Base-by-base conservation (phyloP, 2,888 invertebrate species). In the Drosophila heteroneura region DNA sequence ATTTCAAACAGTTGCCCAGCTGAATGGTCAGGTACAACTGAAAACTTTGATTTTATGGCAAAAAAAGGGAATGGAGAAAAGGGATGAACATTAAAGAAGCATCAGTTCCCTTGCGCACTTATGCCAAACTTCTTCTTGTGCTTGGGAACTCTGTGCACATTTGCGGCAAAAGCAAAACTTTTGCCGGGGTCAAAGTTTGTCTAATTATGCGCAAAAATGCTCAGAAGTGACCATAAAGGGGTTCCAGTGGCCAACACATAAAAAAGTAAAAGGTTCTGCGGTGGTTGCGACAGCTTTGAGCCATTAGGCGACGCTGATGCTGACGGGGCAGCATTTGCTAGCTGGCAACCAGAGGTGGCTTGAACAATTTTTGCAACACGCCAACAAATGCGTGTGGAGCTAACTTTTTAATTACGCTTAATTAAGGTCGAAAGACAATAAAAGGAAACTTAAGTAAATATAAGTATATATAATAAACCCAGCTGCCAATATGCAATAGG, bases 391-490 rank as follows among this genome's bases (percentile, higher is more conserved):
- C 83, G 81, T 87, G 85, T 76, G 79, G 76, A 61, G 79, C 75
- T 69, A 86, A 86, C 85, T 86, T 86, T 86, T 88, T 88, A 86
- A 86, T 88, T 84, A 88, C 81, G 76, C 83, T 85, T 88, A 88
- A 86, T 86, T 86, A 84, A 88, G 83, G 70, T 59, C 47, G 70
- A 39, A 37, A 51, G 60, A 54, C 56, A 66, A 63, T 70, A 68
- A 70, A 64, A 57, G 57, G 22, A 57, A 79, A 83, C 67, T 74
- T 74, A 59, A 72, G 63, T 70, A 71, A 78, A 72, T 14, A 35
- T 35, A 14, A 14, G 35, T 14, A 35, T 14, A 35, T 14, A 14
- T 35, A 35, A 14, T 69, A 77, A 80, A 53, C 66, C 32, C 81
- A 74, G 81, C 81, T 83, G 77, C 51, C 74, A 74, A 87, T 82